Evolutionary conservation across 2,888 invertebrate genomes (phyloP).

Genomic region (Buathra laborator): DNA sequence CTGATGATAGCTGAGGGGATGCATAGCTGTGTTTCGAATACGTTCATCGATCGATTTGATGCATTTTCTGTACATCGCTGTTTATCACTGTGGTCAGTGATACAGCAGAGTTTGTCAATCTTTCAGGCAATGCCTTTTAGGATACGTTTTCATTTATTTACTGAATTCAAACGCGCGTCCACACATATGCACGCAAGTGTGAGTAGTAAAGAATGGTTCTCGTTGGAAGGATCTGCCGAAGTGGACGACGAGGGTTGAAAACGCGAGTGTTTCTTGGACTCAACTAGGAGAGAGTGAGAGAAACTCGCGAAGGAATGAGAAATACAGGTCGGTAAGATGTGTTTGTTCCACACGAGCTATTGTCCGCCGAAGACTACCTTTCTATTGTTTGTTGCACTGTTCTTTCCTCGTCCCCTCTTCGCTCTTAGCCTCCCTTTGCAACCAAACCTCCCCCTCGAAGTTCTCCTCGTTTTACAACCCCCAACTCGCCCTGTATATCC

Average conservation of each 20-base stretch:
- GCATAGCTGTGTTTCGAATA: no score
- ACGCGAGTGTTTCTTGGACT: constrained; percentile 61
- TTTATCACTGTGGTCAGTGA: not conserved
- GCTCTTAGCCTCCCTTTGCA: constrained; percentile 59
- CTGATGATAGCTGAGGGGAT: no score
- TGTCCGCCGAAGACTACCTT: constrained; percentile 82
- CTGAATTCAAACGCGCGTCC: not conserved
- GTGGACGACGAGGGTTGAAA: constrained; percentile 58
- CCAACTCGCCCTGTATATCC: constrained; percentile 43
- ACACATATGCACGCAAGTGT: not conserved
- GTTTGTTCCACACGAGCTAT: constrained; percentile 84
- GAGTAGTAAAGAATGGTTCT: constrained; percentile 47
- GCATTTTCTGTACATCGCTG: no score
- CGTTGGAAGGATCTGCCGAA: constrained; percentile 58
- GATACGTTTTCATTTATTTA: constrained; percentile 14
- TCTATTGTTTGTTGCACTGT: constrained; percentile 83
- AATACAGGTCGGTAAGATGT: constrained; percentile 78
- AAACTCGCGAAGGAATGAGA: constrained; percentile 66
- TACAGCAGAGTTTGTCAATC: not conserved
- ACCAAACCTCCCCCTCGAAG: constrained; percentile 54
- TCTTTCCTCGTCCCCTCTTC: constrained; percentile 65
- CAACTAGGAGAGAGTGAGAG: constrained; percentile 17
- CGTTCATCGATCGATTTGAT: no score
- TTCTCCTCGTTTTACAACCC: constrained; percentile 69
- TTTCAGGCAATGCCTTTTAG: not conserved